Conservation (phyloP, 2,797 vertebrate genomes). For the Tenualosa ilisha region DNA sequence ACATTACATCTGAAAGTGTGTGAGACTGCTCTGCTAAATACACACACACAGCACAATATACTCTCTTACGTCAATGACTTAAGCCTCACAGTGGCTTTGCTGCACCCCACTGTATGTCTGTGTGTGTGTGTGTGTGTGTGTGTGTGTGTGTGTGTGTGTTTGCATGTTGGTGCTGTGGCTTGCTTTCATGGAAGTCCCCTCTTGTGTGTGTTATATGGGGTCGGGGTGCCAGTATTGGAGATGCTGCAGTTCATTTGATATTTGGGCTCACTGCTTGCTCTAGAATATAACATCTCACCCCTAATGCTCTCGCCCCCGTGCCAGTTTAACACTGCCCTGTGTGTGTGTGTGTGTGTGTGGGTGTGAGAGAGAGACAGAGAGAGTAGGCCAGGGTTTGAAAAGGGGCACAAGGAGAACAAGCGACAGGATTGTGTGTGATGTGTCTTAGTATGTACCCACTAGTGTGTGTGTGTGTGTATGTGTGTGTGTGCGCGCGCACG, state of each 20-base stretch:
- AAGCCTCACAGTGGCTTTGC: neutral
- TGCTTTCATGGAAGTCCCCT: neutral
- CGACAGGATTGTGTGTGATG: neutral
- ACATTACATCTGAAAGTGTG: neutral
- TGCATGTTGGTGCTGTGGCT: neutral
- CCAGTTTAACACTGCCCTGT: conserved; percentile 37
- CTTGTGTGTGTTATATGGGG: neutral
- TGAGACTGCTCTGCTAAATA: neutral
- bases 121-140: too few species aligned
- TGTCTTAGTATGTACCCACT: neutral
- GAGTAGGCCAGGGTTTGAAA: neutral
- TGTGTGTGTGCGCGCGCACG: neutral
- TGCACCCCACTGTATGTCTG: neutral
- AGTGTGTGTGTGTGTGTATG: neutral
- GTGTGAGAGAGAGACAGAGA: neutral
- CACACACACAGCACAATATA: neutral
- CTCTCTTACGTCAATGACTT: neutral
- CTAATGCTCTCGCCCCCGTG: conserved; percentile 54
- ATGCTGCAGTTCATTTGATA: conserved; percentile 57
- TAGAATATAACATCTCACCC: conserved; percentile 48
- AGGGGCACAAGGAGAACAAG: neutral
- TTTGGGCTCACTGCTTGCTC: conserved; percentile 46
- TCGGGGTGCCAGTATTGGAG: neutral
- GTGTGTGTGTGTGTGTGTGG: conserved; percentile 2
- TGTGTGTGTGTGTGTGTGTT: neutral